These are phyloP conservation scores for Aratinga solstitialis DNA, from an alignment of 2,797 vertebrate species.

Conservation along the genomic window DNA sequence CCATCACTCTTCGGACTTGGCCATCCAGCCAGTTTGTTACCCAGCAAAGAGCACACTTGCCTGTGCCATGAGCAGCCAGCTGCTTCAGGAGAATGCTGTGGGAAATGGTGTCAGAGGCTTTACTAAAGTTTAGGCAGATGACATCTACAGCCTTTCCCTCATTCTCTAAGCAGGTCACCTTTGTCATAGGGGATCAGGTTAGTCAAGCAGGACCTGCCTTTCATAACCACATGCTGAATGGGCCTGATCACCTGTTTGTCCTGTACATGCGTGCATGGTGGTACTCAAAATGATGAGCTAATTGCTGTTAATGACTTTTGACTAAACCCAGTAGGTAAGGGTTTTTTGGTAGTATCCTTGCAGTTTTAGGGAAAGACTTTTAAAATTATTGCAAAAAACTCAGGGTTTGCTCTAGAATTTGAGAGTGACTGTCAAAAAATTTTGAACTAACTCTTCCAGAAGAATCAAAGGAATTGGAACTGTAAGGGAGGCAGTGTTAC, in stretches of 20 bases:
- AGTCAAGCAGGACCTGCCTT: background rate
- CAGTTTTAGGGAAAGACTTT: background rate
- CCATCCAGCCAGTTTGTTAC: background rate
- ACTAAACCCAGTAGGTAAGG: background rate
- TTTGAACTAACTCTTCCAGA: background rate
- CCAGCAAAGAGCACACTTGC: no score
- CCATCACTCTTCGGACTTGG: background rate
- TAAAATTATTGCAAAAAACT: background rate
- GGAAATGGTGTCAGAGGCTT: background rate
- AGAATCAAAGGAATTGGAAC: background rate
- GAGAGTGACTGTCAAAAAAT: background rate
- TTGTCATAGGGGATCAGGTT: background rate
- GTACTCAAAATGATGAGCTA: background rate
- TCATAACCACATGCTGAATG: background rate
- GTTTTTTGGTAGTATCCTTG: background rate
- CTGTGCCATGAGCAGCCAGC: background rate
- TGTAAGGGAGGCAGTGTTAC: background rate
- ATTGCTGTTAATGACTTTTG: background rate
- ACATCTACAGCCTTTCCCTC: background rate
- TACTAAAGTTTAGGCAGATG: background rate
- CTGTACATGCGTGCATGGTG: background rate
- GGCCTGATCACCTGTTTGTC: background rate
- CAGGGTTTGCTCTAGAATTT: background rate
- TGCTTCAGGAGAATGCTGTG: background rate
- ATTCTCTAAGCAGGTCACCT: background rate